Evolutionary conservation across 2,888 invertebrate genomes (phyloP).

Genomic region (Macropis europaea): DNA sequence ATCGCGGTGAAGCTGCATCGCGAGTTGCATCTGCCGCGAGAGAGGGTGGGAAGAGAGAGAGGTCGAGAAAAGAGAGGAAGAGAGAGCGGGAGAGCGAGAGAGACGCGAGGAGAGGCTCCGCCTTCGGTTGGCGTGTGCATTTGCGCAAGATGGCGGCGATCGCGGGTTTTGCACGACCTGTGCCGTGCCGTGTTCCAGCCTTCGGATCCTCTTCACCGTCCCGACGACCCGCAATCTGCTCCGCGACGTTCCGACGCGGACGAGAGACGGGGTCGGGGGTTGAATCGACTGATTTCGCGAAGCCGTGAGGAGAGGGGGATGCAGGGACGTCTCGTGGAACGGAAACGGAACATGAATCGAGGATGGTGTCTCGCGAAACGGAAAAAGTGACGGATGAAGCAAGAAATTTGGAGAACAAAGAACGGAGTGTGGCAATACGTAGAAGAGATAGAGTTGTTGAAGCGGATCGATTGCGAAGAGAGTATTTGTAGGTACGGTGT

Average conservation of each 20-base stretch:
- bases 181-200: slow-evolving; percentile 29
- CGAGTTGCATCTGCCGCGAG: slow-evolving; percentile 54
- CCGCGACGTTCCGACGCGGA: not conserved
- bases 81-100: slow-evolving; percentile 54
- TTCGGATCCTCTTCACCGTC: slow-evolving; percentile 39
- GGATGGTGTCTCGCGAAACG: not conserved
- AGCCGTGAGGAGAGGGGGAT: not conserved
- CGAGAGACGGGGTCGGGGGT: not conserved
- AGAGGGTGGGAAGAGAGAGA: slow-evolving; percentile 14
- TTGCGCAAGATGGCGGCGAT: slow-evolving; percentile 79
- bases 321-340: not conserved
- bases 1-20: slow-evolving; percentile 65
- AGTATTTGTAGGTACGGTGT: no score
- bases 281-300: not conserved
- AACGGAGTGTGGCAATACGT: no score
- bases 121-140: slow-evolving; percentile 77
- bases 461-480: no score
- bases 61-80: slow-evolving; percentile 17
- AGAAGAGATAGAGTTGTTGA: no score
- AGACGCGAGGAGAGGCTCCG: slow-evolving; percentile 74
- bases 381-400: no score
- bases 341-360: not conserved
- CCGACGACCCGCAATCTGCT: not conserved
- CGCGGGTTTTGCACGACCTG: slow-evolving; percentile 61
- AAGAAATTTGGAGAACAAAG: no score